Evolutionary conservation across 2,113 vertebrate genomes (phyloP).

Genomic region (Excalfactoria chinensis): DNA sequence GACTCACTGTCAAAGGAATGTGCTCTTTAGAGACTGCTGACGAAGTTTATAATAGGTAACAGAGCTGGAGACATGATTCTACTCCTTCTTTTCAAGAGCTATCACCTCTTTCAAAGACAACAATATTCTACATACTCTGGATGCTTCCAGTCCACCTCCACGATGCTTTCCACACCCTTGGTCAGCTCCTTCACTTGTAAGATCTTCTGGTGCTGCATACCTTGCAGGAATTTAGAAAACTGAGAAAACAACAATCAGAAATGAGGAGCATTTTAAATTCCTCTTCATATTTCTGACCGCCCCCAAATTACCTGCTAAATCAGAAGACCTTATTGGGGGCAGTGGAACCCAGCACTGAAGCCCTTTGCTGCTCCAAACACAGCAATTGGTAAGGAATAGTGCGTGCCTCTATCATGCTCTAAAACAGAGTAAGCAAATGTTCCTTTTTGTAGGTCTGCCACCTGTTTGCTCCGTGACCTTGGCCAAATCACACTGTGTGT

Average conservation of each 20-base stretch:
- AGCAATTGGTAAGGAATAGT: not conserved
- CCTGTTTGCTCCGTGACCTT: not conserved
- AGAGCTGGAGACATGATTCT: not conserved
- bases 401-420: not conserved
- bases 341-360: too few species aligned
- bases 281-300: not conserved
- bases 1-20: not conserved
- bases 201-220: slow-evolving; percentile 88
- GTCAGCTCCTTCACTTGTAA: slow-evolving; percentile 92
- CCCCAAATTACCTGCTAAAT: not conserved
- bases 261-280: not conserved
- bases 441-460: not conserved
- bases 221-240: slow-evolving; percentile 95
- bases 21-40: not conserved
- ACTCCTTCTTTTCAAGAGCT: not conserved
- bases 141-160: slow-evolving; percentile 94
- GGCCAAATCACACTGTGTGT: not conserved
- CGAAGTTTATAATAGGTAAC: not conserved
- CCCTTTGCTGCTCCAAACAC: not conserved
- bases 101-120: not conserved
- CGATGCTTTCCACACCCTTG: slow-evolving; percentile 96
- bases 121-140: slow-evolving; percentile 79
- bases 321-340: not conserved
- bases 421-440: not conserved
- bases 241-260: slow-evolving; percentile 62